Evolutionary conservation across 2,113 vertebrate genomes (phyloP), one percentile per base, ranked within the genome.

Genomic region (Tympanuchus pallidicinctus): DNA sequence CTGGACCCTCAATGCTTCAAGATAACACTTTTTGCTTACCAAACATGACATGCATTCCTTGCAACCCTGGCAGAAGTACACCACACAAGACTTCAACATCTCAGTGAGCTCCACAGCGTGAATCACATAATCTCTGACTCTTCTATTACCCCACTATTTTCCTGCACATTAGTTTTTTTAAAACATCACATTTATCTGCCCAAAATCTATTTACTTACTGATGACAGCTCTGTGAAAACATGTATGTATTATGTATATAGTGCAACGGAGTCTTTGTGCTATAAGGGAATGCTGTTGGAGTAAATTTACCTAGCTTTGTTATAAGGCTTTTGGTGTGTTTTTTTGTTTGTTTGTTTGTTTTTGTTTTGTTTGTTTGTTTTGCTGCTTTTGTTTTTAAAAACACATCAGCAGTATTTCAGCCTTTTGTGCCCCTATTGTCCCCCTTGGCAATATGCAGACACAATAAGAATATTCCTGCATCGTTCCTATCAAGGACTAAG

Each of bases 31-130:
- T 17, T 34, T 54, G 59, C 65, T 76, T n/a, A 16, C 24, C 50
- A 42, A 63, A 47, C 8, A 2, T 11, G 6, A 2, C 0, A 0
- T 24, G 2, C 3, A 1, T 11, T 5, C 28, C 65, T 60, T 5
- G 0, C 52, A 69, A 82, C 13, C 34, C 36, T 22, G 7, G 10
- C 16, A 25, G 19, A 42, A 6, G 40, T 40, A 27, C 4, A 1
- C 18, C 15, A 25, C 2, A 38, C 32, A 40, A 40, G 65, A 24
- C 38, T 42, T 7, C 25, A 74, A 47, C 64, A 18, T 14, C 56
- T 24, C 36, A 65, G 4, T 1, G 16, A 59, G 5, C 42, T 5
- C 45, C 67, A 48, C 38, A 22, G 1, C 2, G 12, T 36, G 34
- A 80, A 61, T 34, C 18, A 25, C 14, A 61, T 17, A 3, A 3